Evolutionary conservation across 2,888 invertebrate species (phyloP), one percentile per base, ranked within the genome.

Genomic region (Lacanobia wlatinum): DNA sequence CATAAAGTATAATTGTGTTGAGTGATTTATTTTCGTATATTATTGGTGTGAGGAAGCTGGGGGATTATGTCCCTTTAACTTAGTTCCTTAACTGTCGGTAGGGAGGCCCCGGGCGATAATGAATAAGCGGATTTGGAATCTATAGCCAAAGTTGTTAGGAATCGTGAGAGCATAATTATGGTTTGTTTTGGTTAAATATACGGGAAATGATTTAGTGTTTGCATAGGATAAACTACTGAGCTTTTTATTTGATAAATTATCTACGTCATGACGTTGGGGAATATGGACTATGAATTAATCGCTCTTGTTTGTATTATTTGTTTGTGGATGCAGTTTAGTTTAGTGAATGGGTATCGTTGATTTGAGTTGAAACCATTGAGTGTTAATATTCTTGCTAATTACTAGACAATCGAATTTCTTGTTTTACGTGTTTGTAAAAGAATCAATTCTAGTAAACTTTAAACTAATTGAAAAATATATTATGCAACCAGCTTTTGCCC

Each of bases 1-100:
- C 87, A 82, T 90, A 87, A 89, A 90, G 80, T 88, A 86, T 90
- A 78, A 89, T 89, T 87, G 86, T 84, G 74, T 56, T 69, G 65
- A 73, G 71, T 77, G 76, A 87, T 89, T 88, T 87, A 87, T 87
- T 76, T 81, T 67, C 56, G 71, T 79, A 67, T 80, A 75, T 77
- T 84, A 82, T 77, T 86, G 70, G 74, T 72, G 77, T 65, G 60
- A n/a, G 40, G 55, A 56, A 68, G 66, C 61, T 52, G 4, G 21
- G 55, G 77, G 80, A 69, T 75, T 73, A 69, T 21, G 50, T 63
- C 40, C 48, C 40, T 73, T 69, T 76, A 83, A 82, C 53, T 83
- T 84, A 68, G 83, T 84, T 83, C 62, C 60, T 58, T 61, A 83
- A 85, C 69, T 85, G 80, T 68, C 61, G 63, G 63, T 43, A 70